phyloP scores from a whole-genome alignment of 2,113 vertebrate species.

The Chloropsis cyanopogon region DNA sequence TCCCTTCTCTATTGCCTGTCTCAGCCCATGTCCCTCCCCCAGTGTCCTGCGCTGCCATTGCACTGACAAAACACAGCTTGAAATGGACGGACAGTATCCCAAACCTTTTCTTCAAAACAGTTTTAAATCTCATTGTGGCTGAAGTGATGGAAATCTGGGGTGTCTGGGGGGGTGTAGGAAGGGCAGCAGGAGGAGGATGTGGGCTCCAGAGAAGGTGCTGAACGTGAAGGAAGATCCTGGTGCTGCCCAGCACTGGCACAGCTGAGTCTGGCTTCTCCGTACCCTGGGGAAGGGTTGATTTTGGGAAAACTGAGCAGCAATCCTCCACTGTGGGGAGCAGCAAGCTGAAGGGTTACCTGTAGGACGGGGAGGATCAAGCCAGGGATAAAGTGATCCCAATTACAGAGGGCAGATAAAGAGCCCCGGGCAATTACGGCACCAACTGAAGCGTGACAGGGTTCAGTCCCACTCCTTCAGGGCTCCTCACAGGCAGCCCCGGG shows the following conservation, averaged over 20 bases:
- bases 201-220: neutral
- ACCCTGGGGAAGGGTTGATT: neutral
- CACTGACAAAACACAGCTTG: neutral
- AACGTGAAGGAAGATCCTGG: neutral
- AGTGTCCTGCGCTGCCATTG: neutral
- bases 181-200: neutral
- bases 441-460: neutral
- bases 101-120: neutral
- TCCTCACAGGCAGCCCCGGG: neutral
- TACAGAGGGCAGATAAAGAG: neutral
- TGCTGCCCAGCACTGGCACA: neutral
- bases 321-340: neutral
- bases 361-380: neutral
- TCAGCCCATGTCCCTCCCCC: neutral
- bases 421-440: neutral
- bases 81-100: neutral
- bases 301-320: neutral
- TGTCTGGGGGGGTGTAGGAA: neutral
- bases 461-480: neutral
- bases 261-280: neutral
- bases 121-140: neutral
- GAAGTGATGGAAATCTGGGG: neutral
- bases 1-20: neutral
- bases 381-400: constrained; percentile 12
- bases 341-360: neutral